Conservation (phyloP, 2,888 invertebrate species). For the Hydrotaea cyrtoneurina region DNA sequence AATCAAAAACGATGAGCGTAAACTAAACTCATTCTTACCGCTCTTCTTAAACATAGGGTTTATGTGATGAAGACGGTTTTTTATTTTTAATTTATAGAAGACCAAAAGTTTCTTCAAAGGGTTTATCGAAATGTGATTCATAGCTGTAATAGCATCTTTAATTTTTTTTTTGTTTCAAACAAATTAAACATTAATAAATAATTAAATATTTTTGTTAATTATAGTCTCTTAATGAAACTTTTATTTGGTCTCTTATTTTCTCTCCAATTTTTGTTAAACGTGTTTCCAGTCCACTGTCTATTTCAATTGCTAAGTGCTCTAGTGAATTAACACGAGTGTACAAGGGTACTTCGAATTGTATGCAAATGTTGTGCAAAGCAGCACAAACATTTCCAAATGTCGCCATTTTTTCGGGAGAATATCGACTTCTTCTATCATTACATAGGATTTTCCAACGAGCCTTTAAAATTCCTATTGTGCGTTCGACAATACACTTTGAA, state of each 20-base stretch:
- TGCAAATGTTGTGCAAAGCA: slow-evolving; percentile 42
- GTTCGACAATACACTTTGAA: slow-evolving; percentile 36
- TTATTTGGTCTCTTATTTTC: slow-evolving; percentile 43
- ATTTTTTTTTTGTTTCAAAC: too few species aligned
- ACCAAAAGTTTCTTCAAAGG: too few species aligned
- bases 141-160: too few species aligned
- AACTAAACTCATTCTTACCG: background rate
- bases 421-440: slow-evolving; percentile 45
- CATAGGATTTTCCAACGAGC: slow-evolving; percentile 39
- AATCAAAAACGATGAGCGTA: slow-evolving; percentile 12
- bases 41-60: too few species aligned
- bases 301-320: slow-evolving; percentile 8
- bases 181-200: too few species aligned
- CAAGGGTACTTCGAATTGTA: slow-evolving; percentile 10
- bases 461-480: slow-evolving; percentile 44
- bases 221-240: slow-evolving; percentile 25
- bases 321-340: slow-evolving; percentile 9
- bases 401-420: slow-evolving; percentile 48
- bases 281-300: slow-evolving; percentile 29
- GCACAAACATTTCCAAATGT: slow-evolving; percentile 39
- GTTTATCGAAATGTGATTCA: too few species aligned
- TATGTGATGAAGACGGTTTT: too few species aligned
- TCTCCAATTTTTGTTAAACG: slow-evolving; percentile 19
- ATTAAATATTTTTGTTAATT: too few species aligned
- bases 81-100: too few species aligned